Evolutionary conservation across 2,888 invertebrate genomes (phyloP), one percentile per base, ranked within the genome.

Genomic region (Norana najaformis): DNA sequence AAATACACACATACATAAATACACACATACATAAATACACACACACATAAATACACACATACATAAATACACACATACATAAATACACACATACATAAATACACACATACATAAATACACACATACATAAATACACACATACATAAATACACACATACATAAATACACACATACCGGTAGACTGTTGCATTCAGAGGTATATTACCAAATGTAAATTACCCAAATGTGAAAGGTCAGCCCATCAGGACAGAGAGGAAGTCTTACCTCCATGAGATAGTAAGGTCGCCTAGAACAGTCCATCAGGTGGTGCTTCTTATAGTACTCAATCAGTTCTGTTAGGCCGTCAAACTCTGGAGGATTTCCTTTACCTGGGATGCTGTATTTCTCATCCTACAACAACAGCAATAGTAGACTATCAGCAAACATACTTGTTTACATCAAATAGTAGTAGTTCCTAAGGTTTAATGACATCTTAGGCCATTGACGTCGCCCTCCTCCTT

Each of bases 311-410:
- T 23, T 98, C 98, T 98, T 98, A 95, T 99, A 99, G 95, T 97
- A 97, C 95, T 98, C 98, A 90, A 99, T 98, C 93, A 99, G 96
- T 95, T 98, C 98, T 0, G 98, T 97, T 91, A 99, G 96, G 18
- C 98, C 98, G 39, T 98, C 98, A 95, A 99, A 99, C 95, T 98
- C 98, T 95, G 98, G 98, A 92, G 97, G 96, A 89, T 98, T 98
- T 95, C 98, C 98, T 41, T 83, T 36, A 35, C 89, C 89, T 37
- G 89, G 89, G 90, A 99, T 96, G 95, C 98, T 98, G 94, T 98
- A 97, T 95, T 98, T 98, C 94, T 97, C 97, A 95, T 98, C 97
- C 96, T 97, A 11, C 30, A 69, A 3, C n/a, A 69, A 69, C n/a
- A 69, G 14, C n/a, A 69, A 69, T n/a, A 69, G 16, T 69, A n/a